Percentiles rank a stretch among this genome's conserved stretches.
These are phyloP conservation scores for Drosophila kuntzei DNA, from an alignment of 2,888 invertebrate species.

Conservation along the genomic window DNA sequence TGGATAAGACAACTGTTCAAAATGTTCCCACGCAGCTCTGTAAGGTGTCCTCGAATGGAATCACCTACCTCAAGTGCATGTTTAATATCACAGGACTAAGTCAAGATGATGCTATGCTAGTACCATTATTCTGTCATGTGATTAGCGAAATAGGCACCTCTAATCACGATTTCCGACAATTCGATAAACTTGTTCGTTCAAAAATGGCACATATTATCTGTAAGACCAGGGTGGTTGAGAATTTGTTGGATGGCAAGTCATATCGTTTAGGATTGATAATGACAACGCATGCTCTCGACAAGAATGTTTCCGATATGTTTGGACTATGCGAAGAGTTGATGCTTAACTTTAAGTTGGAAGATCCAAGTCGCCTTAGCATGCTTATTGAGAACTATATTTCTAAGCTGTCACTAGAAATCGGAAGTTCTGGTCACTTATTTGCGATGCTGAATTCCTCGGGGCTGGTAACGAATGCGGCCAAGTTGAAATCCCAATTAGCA, in stretches of 20 bases:
- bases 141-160: constrained; percentile 94
- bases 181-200: constrained; percentile 91
- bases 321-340: constrained; percentile 92
- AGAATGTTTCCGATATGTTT: constrained; percentile 93
- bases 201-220: constrained; percentile 90
- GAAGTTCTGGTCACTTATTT: constrained; percentile 92
- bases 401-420: constrained; percentile 86
- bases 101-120: constrained; percentile 88
- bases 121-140: constrained; percentile 93
- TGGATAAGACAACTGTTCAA: constrained; percentile 69
- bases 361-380: constrained; percentile 91
- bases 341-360: constrained; percentile 89
- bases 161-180: constrained; percentile 90
- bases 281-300: constrained; percentile 92
- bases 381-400: constrained; percentile 92
- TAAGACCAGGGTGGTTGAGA: constrained; percentile 89
- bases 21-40: constrained; percentile 91
- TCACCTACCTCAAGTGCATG: constrained; percentile 93
- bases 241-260: constrained; percentile 88
- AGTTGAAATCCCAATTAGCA: constrained; percentile 90
- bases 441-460: constrained; percentile 94
- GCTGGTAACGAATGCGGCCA: constrained; percentile 90
- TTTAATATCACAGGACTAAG: constrained; percentile 90
- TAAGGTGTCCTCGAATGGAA: constrained; percentile 94
- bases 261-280: constrained; percentile 91